Evolutionary conservation across 2,888 invertebrate species (phyloP).

Genomic region (Ernsta delagoae): DNA sequence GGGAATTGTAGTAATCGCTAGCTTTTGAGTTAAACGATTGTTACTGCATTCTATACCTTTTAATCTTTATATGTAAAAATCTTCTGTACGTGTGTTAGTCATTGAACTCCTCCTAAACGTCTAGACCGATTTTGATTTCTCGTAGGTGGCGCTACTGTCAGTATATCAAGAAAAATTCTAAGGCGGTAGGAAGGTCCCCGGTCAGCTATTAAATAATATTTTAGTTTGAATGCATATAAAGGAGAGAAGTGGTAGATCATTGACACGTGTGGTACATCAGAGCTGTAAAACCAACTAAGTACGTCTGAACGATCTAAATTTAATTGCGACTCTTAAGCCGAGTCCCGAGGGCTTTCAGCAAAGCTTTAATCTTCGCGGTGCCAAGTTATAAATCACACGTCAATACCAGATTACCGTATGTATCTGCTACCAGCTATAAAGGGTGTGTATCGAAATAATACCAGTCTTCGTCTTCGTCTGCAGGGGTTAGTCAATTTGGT

Average conservation of each 20-base stretch:
- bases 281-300: slow-evolving; percentile 41
- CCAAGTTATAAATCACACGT: slow-evolving; percentile 42
- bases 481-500: background rate
- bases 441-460: slow-evolving; percentile 9
- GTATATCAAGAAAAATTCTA: too few species aligned
- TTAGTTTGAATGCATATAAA: background rate
- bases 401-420: slow-evolving; percentile 37
- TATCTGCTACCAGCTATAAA: slow-evolving; percentile 32
- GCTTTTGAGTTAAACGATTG: background rate
- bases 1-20: background rate
- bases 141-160: too few species aligned
- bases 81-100: too few species aligned
- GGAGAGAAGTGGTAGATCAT: slow-evolving; percentile 22
- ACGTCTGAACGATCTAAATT: slow-evolving; percentile 41
- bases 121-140: too few species aligned
- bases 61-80: too few species aligned
- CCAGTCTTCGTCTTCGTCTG: background rate
- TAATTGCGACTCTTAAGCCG: slow-evolving; percentile 43
- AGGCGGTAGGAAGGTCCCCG: too few species aligned
- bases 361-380: slow-evolving; percentile 44
- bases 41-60: background rate
- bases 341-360: slow-evolving; percentile 41
- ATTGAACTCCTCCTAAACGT: too few species aligned
- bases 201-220: too few species aligned
- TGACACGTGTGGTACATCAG: slow-evolving; percentile 35